These are phyloP conservation scores for Cossypha heuglini DNA, from an alignment of 2,797 vertebrate species.

Conservation along the genomic window DNA sequence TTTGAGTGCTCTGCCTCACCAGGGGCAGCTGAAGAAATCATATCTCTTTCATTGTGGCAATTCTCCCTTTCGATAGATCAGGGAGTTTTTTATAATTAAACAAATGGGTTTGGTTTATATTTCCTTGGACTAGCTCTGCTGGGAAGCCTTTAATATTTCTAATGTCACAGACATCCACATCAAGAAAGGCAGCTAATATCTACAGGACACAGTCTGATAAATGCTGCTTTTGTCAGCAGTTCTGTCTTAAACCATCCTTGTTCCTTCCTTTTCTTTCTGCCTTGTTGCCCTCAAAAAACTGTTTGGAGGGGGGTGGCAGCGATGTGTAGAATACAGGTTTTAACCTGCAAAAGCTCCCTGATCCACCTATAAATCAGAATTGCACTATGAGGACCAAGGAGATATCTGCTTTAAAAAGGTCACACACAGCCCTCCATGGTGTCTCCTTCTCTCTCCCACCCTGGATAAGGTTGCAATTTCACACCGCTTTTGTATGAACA, in stretches of 20 bases:
- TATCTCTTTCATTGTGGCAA: neutral
- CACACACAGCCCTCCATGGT: neutral
- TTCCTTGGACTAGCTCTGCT: neutral
- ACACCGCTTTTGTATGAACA: neutral
- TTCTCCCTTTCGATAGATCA: neutral
- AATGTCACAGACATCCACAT: neutral
- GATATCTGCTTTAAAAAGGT: neutral
- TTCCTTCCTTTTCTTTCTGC: neutral
- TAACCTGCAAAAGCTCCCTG: neutral
- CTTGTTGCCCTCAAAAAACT: neutral
- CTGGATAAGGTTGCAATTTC: neutral
- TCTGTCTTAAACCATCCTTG: neutral
- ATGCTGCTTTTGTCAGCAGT: neutral
- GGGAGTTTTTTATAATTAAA: neutral
- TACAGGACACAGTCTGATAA: neutral
- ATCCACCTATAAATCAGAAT: neutral
- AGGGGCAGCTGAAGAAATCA: neutral
- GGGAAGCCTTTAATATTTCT: neutral
- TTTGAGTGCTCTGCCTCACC: neutral
- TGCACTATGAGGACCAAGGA: neutral
- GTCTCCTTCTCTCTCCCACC: neutral
- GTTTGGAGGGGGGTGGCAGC: neutral
- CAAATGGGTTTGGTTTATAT: neutral
- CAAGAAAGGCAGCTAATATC: neutral
- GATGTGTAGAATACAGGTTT: neutral